Percentiles rank a stretch among this genome's conserved stretches.
These are phyloP conservation scores for Synaphobranchus kaupii DNA, from an alignment of 2,797 vertebrate genomes.

Conservation along the genomic window DNA sequence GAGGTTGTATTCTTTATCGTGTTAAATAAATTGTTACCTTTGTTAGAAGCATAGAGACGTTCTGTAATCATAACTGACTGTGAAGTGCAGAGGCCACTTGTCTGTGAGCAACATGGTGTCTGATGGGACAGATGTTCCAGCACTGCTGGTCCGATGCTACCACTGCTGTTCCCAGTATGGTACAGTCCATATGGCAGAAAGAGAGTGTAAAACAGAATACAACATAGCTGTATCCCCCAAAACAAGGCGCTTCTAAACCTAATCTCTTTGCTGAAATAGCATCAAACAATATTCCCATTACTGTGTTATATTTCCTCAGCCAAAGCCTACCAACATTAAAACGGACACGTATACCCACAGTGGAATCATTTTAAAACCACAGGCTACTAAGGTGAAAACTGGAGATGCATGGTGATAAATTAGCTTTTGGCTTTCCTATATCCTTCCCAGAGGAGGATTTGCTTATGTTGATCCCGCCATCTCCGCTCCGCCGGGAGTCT, in stretches of 20 bases:
- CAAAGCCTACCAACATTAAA: background rate
- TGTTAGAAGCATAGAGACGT: background rate
- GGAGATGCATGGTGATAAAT: conserved; percentile 16
- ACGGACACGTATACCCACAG: background rate
- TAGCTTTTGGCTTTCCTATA: background rate
- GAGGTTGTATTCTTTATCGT: background rate
- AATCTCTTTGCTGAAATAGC: background rate
- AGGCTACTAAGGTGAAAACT: conserved; percentile 7
- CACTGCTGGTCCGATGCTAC: background rate
- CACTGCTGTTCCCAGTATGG: background rate
- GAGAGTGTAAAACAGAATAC: background rate
- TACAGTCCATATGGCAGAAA: background rate
- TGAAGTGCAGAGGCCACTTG: background rate
- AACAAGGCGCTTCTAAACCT: too few species aligned
- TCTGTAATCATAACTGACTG: background rate
- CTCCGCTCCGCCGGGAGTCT: background rate
- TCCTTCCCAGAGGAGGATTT: background rate
- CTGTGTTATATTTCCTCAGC: background rate
- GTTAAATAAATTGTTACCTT: background rate
- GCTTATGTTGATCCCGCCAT: conserved; percentile 5
- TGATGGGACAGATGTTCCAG: background rate
- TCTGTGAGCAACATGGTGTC: background rate
- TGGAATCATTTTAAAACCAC: background rate
- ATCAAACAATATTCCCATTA: background rate
- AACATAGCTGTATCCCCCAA: too few species aligned